A percentile compares a stretch with the other conserved stretches of the same genome.
phyloP scores from a whole-genome alignment of 2,797 vertebrate species.

The Paguma larvata region DNA sequence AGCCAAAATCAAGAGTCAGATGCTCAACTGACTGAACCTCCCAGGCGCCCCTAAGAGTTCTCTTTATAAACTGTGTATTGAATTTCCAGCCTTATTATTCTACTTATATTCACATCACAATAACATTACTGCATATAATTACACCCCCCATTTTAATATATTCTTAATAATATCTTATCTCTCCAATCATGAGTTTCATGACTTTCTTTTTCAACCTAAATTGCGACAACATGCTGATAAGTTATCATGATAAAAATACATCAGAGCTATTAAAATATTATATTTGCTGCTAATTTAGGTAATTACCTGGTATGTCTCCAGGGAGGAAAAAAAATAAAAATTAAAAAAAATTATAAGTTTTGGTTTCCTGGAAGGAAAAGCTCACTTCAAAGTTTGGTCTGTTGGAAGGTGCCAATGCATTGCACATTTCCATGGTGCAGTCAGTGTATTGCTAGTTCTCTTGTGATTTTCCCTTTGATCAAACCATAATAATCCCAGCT shows the following conservation, averaged over 20 bases:
- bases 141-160: not conserved
- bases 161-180: conserved; percentile 51
- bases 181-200: conserved; percentile 33
- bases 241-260: not conserved
- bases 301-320: conserved; percentile 74
- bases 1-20: too few species aligned
- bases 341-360: conserved; percentile 11
- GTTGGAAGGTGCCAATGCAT: conserved; percentile 14
- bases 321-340: conserved; percentile 42
- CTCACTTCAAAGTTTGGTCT: conserved; percentile 31
- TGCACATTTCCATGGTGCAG: not conserved
- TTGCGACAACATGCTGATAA: conserved; percentile 57
- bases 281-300: conserved; percentile 69
- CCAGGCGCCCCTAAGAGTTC: not conserved
- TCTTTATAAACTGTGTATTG: conserved; percentile 32
- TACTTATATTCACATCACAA: not conserved
- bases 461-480: conserved; percentile 73
- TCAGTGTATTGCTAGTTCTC: conserved; percentile 62
- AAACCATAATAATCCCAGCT: conserved; percentile 56
- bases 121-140: not conserved
- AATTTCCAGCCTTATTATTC: conserved; percentile 21
- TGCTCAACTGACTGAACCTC: too few species aligned
- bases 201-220: conserved; percentile 66
- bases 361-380: conserved; percentile 69
- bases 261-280: conserved; percentile 63